Percentiles rank a stretch among this genome's conserved stretches.
Evolutionary conservation across 1,140 invertebrate species (phyloP).

Genomic region (Trichomalopsis sarcophagae): DNA sequence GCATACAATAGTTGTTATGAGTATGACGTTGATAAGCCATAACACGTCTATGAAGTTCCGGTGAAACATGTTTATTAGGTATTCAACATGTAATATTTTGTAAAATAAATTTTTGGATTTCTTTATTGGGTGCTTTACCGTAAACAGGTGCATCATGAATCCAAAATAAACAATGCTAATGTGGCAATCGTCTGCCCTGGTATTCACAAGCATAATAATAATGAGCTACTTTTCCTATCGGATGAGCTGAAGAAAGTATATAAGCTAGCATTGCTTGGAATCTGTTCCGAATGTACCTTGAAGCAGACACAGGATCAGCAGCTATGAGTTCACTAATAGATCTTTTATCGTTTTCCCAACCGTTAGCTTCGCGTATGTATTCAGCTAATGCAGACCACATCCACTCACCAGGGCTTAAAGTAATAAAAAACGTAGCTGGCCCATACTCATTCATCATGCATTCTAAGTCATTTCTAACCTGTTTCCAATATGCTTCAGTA

Average conservation of each 20-base stretch:
- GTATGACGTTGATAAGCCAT: constrained; percentile 55
- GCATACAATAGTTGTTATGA: constrained; percentile 55
- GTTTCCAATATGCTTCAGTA: constrained; percentile 60
- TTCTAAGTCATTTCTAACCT: constrained; percentile 57
- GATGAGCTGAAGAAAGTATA: constrained; percentile 54
- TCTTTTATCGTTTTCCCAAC: constrained; percentile 48
- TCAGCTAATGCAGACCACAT: constrained; percentile 63
- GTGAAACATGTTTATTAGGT: constrained; percentile 53
- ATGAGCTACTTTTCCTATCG: constrained; percentile 56
- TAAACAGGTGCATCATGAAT: constrained; percentile 61
- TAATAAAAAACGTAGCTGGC: constrained; percentile 64
- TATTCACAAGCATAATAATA: constrained; percentile 61
- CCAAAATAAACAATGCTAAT: constrained; percentile 66
- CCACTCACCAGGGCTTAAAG: constrained; percentile 65
- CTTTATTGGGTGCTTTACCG: constrained; percentile 54
- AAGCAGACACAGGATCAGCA: constrained; percentile 60
- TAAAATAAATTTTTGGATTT: constrained; percentile 63
- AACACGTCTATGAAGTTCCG: constrained; percentile 55
- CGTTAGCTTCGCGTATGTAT: constrained; percentile 61
- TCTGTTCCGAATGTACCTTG: constrained; percentile 63
- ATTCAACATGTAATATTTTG: constrained; percentile 63
- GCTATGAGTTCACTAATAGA: constrained; percentile 56
- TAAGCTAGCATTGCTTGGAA: constrained; percentile 66
- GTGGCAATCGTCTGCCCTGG: constrained; percentile 61
- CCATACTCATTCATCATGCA: constrained; percentile 67